These are phyloP conservation scores for Ciona savignyi DNA, from an alignment of 23 tunicate species.

Conservation along the genomic window DNA sequence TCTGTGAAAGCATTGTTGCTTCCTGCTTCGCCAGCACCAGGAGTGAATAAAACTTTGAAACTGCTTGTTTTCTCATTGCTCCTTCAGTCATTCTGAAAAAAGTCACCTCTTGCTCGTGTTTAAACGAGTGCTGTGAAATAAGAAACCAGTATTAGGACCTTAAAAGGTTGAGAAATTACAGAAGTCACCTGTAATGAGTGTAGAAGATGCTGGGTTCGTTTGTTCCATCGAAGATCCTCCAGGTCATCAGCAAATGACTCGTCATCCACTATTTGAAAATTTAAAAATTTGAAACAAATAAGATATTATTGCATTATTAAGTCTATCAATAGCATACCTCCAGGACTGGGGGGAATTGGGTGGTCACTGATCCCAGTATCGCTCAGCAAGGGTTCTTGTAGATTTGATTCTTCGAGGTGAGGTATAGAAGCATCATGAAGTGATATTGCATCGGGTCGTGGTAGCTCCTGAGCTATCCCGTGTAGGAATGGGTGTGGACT, in stretches of 20 bases:
- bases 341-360: constrained; percentile 11
- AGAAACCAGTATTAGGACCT: background rate
- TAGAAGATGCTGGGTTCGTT: constrained; percentile 77
- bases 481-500: background rate
- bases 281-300: background rate
- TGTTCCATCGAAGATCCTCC: constrained; percentile 89
- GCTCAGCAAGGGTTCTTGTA: background rate
- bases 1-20: constrained; percentile 59
- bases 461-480: background rate
- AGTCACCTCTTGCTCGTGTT: constrained; percentile 61
- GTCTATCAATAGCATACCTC: no score
- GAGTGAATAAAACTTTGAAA: constrained; percentile 89
- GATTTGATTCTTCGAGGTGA: background rate
- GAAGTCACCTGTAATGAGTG: constrained; percentile 63
- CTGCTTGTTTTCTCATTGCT: constrained; percentile 68
- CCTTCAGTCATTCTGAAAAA: constrained; percentile 88
- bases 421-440: background rate
- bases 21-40: constrained; percentile 95
- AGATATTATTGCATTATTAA: no score
- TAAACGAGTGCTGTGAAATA: constrained; percentile 58
- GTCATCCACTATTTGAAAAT: constrained; percentile 6
- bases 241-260: constrained; percentile 76
- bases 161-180: no score
- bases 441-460: background rate
- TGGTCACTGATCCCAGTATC: constrained; percentile 33